Base-by-base conservation (phyloP, 2,888 invertebrate genomes). In the Alentia gelatinosa region DNA sequence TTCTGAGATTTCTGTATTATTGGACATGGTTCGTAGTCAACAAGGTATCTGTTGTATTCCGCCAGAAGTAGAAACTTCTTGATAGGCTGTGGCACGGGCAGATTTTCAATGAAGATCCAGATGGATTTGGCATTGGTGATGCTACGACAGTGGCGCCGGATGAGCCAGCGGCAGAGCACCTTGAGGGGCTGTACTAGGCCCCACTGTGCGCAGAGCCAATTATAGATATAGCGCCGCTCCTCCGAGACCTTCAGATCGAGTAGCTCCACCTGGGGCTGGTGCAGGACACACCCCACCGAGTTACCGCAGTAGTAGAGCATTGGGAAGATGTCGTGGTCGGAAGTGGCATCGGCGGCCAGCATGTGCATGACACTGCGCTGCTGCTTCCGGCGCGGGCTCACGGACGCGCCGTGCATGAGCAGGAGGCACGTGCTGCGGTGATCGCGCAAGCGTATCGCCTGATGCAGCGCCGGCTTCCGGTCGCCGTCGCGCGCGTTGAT, bases 81-180 rank as follows among this genome's bases (percentile, higher is more conserved):
- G n/a, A 86, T 23, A n/a, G 86, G 86, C 3, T 5, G 7, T n/a
- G 86, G 86, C 50, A 86, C n/a, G 30, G 86, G 86, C 47, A 86
- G 86, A 33, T 86, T 86, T 12, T 86, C 86, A 0, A 86, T 33
- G 26, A 47, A 47, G 26, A 86, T 86, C 86, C 86, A 86, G 35
- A 86, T 86, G 33, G 86, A 86, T 47, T 86, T 86, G 15, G 42
- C 26, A 1, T 42, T 26, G 26, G 42, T 42, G 47, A 47, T 42
- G 3, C 50, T 86, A 4, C 42, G 42, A 33, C 42, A 86, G 30
- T n/a, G 33, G 15, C 47, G 26, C 3, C 86, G 86, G 3, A 86
- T 40, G 15, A 33, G 47, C 86, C 42, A 50, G 42, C 86, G 86
- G 23, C 86, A 86, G 15, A 42, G 30, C 12, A 86, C 50, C 47